Evolutionary conservation across 1,140 invertebrate species (phyloP).

Genomic region (Brachionus calyciflorus): DNA sequence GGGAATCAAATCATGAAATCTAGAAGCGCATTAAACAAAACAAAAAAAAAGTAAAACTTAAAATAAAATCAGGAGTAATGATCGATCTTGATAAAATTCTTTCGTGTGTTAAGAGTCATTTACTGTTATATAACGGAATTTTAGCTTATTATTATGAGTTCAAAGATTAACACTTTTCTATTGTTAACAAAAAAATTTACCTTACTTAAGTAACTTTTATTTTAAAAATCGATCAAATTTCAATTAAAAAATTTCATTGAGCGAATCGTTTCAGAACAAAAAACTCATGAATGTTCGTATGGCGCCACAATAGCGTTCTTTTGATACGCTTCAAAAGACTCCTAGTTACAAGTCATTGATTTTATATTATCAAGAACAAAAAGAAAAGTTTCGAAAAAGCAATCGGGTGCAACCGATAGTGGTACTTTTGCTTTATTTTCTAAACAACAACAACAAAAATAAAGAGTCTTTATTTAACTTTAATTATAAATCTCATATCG

Average conservation of each 20-base stretch:
- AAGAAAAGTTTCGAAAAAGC: slow-evolving; percentile 1
- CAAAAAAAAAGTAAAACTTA: too few species aligned
- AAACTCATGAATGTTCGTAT: neutral
- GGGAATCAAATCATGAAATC: slow-evolving; percentile 27
- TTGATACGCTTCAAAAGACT: neutral
- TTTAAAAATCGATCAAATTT: slow-evolving; percentile 3
- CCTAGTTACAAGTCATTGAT: neutral
- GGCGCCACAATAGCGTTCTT: neutral
- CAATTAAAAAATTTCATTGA: slow-evolving; percentile 36
- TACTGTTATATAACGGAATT: neutral
- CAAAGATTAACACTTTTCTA: slow-evolving; percentile 18
- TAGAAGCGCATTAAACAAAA: slow-evolving; percentile 17
- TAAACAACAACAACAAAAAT: too few species aligned
- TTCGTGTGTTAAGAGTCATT: slow-evolving; percentile 8
- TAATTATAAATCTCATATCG: slow-evolving; percentile 18
- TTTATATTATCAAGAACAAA: neutral
- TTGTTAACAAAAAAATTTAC: too few species aligned
- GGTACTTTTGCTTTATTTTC: too few species aligned
- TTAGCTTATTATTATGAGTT: neutral
- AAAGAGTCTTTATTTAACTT: neutral
- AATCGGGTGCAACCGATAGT: slow-evolving; percentile 37
- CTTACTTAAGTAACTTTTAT: too few species aligned
- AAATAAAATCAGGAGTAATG: slow-evolving; percentile 16
- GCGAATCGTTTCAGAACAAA: slow-evolving; percentile 9
- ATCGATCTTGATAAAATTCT: neutral